These are phyloP conservation scores for Incurvaria masculella DNA, from an alignment of 2,888 invertebrate genomes.

Conservation along the genomic window DNA sequence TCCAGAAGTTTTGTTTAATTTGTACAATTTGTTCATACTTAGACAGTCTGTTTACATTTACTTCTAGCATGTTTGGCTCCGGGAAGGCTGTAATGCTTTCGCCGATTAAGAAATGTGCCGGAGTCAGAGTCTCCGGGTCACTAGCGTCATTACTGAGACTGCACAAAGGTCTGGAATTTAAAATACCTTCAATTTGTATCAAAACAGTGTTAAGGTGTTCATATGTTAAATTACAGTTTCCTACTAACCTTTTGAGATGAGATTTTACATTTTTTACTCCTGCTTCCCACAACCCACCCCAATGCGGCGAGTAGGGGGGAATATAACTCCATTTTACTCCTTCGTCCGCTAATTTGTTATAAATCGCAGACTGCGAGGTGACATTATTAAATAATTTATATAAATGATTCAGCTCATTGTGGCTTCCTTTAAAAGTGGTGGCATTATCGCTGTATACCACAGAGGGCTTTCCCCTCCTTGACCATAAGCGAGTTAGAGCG, in stretches of 20 bases:
- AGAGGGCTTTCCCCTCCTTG: not conserved
- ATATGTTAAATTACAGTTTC: not conserved
- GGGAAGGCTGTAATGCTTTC: not conserved
- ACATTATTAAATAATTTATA: too few relatives aligned
- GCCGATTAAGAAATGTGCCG: not conserved
- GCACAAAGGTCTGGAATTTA: too few relatives aligned
- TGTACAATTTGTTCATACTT: not conserved
- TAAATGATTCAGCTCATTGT: not conserved
- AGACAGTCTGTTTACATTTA: not conserved
- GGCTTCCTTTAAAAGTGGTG: not conserved
- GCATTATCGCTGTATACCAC: not conserved
- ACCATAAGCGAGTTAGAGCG: not conserved
- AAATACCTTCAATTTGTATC: too few relatives aligned
- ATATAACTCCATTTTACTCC: too few relatives aligned
- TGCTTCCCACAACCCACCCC: too few relatives aligned
- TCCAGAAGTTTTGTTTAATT: not conserved
- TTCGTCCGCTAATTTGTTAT: too few relatives aligned
- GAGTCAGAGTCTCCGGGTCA: too few relatives aligned
- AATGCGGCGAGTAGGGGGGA: too few relatives aligned
- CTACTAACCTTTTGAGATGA: not conserved
- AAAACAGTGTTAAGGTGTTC: too few relatives aligned
- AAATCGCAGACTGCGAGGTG: too few relatives aligned
- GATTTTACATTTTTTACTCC: not conserved
- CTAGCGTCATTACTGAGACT: too few relatives aligned
- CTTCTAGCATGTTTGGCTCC: not conserved